phyloP scores from a whole-genome alignment of 2,113 vertebrate genomes.

The Clarias batrachus region DNA sequence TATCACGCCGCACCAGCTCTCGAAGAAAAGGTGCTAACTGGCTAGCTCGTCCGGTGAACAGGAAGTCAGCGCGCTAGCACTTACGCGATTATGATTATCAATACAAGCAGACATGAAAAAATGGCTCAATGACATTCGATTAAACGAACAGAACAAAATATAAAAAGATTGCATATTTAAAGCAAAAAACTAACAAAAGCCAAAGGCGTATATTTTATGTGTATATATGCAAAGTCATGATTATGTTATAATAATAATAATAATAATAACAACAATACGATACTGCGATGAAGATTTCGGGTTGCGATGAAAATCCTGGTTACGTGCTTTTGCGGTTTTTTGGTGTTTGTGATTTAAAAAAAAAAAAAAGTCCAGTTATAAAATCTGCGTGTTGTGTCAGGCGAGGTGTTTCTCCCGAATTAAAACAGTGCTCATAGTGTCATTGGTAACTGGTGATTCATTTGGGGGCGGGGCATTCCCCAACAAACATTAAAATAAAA shows the following conservation, averaged over 20 bases:
- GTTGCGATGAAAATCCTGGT: neutral
- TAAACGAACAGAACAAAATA: conserved; percentile 56
- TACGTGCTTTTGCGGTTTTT: neutral
- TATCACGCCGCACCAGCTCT: neutral
- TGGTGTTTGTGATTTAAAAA: neutral
- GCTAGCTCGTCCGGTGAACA: no score
- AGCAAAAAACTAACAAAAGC: conserved; percentile 14
- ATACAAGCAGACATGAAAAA: conserved; percentile 32
- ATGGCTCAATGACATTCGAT: conserved; percentile 64
- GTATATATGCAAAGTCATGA: conserved; percentile 31
- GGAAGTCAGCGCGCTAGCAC: neutral
- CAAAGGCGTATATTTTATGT: conserved; percentile 12
- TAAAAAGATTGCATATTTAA: conserved; percentile 46
- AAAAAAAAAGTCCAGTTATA: neutral
- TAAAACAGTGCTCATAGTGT: conserved; percentile 29
- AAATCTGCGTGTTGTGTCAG: neutral
- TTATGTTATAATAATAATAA: conserved; percentile 29
- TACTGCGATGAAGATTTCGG: neutral
- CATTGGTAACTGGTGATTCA: neutral
- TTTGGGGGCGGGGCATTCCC: neutral
- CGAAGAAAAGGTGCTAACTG: neutral
- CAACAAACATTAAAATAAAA: neutral
- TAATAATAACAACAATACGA: conserved; percentile 41
- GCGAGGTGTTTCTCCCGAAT: neutral
- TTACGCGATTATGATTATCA: neutral